These are phyloP conservation scores for Sebastes hubbsi DNA, from an alignment of 2,797 vertebrate species.

Conservation along the genomic window DNA sequence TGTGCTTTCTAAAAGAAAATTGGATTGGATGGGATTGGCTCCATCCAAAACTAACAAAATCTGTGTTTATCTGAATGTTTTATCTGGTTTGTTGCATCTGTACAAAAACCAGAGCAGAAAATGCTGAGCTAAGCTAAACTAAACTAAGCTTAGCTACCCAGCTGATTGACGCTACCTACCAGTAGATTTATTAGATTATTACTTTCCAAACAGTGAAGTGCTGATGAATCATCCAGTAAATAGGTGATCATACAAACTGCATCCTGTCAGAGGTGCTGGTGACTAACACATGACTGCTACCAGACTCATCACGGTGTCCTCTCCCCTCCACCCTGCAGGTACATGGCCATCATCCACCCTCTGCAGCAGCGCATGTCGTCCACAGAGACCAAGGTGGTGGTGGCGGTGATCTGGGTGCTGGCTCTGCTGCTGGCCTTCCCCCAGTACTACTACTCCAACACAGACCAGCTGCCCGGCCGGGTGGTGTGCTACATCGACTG, in stretches of 20 bases:
- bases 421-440: constrained; percentile 94
- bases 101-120: not conserved
- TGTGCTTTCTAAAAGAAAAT: too few relatives aligned
- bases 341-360: constrained; percentile 97
- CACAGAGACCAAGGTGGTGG: constrained; percentile 90
- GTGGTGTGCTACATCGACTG: constrained; percentile 93
- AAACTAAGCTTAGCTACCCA: not conserved
- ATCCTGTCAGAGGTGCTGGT: not conserved
- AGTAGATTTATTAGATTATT: too few relatives aligned
- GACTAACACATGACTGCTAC: not conserved
- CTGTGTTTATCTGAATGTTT: too few relatives aligned
- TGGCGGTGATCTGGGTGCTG: constrained; percentile 92
- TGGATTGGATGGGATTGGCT: too few relatives aligned
- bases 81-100: not conserved
- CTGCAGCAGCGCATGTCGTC: constrained; percentile 93
- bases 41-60: too few relatives aligned
- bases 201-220: not conserved
- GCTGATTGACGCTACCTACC: too few relatives aligned
- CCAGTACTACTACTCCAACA: constrained; percentile 92
- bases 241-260: not conserved
- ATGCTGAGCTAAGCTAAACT: not conserved
- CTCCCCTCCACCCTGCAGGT: constrained; percentile 80
- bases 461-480: constrained; percentile 76
- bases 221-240: not conserved
- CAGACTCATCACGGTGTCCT: not conserved